Conservation (phyloP, 1,140 invertebrate species). For the Drosophila neocordata region DNA sequence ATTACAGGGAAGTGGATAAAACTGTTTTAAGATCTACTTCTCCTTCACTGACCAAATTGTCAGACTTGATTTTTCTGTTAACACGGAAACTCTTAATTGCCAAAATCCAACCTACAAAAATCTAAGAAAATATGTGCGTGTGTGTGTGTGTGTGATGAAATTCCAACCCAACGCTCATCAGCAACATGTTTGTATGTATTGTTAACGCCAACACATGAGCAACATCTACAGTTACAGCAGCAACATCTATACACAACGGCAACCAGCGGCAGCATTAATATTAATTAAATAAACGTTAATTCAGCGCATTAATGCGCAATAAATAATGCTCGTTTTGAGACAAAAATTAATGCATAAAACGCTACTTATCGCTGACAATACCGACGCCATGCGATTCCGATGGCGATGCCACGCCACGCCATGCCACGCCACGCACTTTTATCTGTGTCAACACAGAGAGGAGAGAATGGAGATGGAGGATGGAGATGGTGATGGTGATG, state of each 20-base stretch:
- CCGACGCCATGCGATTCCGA: slow-evolving; percentile 7
- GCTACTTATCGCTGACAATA: slow-evolving; percentile 73
- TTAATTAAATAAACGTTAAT: slow-evolving; percentile 82
- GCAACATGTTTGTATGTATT: slow-evolving; percentile 29
- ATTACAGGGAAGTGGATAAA: no score
- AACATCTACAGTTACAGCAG: slow-evolving; percentile 21
- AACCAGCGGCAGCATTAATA: slow-evolving; percentile 71
- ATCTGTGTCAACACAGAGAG: slow-evolving; percentile 79
- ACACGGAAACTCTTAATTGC: no score
- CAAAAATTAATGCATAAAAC: slow-evolving; percentile 81
- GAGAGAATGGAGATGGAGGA: background rate
- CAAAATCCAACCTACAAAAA: no score
- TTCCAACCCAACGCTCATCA: slow-evolving; percentile 40
- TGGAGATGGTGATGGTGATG: background rate
- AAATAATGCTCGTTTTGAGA: slow-evolving; percentile 77
- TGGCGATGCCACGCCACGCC: slow-evolving; percentile 48
- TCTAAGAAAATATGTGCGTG: no score
- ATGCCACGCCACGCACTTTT: slow-evolving; percentile 45
- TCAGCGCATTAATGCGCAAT: slow-evolving; percentile 80
- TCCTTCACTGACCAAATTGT: no score
- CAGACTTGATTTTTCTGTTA: no score
- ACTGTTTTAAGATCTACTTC: no score
- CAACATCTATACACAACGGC: slow-evolving; percentile 15
- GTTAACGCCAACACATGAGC: slow-evolving; percentile 20
- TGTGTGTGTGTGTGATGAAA: slow-evolving; percentile 12